Percentiles rank a stretch among this genome's conserved stretches.
Conservation (phyloP, 2,888 invertebrate species). For the Eueremaeus valkanovi region DNA sequence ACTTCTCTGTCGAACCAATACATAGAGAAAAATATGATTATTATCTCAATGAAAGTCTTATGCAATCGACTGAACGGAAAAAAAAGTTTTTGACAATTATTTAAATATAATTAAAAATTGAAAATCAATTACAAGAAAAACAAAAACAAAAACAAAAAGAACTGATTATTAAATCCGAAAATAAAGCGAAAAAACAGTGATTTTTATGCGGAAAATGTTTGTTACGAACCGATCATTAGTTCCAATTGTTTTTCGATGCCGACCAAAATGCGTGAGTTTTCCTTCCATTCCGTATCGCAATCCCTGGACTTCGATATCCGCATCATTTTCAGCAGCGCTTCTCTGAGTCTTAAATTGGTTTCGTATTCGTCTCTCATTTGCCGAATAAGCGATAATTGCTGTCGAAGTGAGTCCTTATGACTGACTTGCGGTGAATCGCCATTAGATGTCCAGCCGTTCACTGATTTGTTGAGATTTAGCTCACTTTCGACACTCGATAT, state of each 20-base stretch:
- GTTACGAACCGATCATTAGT: constrained; percentile 35
- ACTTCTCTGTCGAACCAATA: no score
- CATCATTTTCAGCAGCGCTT: constrained; percentile 36
- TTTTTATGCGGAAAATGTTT: background rate
- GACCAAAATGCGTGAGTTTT: constrained; percentile 28
- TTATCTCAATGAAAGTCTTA: no score
- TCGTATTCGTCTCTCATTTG: constrained; percentile 38
- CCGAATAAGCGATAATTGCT: constrained; percentile 31
- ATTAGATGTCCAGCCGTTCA: background rate
- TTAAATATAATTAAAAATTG: background rate
- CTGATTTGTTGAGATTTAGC: background rate
- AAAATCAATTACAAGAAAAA: no score
- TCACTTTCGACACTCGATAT: constrained; percentile 24
- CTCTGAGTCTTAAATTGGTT: constrained; percentile 22
- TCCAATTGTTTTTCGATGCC: constrained; percentile 36
- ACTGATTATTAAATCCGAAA: background rate
- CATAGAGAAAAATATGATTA: no score
- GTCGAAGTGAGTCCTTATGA: constrained; percentile 27
- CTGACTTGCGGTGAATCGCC: constrained; percentile 2
- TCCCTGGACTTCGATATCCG: constrained; percentile 31
- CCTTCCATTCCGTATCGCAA: constrained; percentile 37
- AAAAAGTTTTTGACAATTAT: background rate
- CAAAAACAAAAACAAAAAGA: background rate
- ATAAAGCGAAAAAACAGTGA: background rate
- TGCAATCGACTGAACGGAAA: background rate